phyloP scores from a whole-genome alignment of 2,113 vertebrate genomes.

The Mirounga angustirostris region DNA sequence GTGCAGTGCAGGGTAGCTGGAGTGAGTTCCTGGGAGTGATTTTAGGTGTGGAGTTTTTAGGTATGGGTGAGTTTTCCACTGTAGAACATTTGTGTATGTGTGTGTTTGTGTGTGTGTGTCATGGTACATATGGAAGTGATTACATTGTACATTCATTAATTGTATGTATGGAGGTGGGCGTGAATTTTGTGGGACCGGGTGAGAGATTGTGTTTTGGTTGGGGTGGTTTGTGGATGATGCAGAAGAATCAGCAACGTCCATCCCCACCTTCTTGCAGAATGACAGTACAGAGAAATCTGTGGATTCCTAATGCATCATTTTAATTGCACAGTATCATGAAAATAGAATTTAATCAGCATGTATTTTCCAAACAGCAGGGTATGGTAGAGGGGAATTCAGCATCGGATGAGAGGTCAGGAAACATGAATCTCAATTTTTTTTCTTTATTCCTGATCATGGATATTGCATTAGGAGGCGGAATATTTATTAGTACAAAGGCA shows the following conservation, averaged over 20 bases:
- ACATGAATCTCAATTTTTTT: not conserved
- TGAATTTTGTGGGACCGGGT: not conserved
- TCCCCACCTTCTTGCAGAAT: conserved; percentile 59
- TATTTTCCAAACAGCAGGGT: conserved; percentile 61
- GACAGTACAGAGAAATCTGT: conserved; percentile 65
- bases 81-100: not conserved
- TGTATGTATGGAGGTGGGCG: not conserved
- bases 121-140: not conserved
- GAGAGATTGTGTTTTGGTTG: conserved; percentile 48
- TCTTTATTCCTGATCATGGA: not conserved
- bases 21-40: not conserved
- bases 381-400: conserved; percentile 70
- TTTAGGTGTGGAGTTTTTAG: not conserved
- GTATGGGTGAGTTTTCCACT: not conserved
- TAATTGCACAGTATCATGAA: conserved; percentile 61
- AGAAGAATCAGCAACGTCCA: not conserved
- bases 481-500: not conserved
- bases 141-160: not conserved
- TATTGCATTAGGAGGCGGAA: not conserved
- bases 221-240: conserved; percentile 43
- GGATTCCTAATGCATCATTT: conserved; percentile 73
- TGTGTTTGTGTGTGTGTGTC: not conserved
- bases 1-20: not conserved
- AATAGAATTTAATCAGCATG: conserved; percentile 70
- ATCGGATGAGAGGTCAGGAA: conserved; percentile 48